Evolutionary conservation across 2,113 vertebrate genomes (phyloP), one percentile per base, ranked within the genome.

Genomic region (Malurus cyaneus): DNA sequence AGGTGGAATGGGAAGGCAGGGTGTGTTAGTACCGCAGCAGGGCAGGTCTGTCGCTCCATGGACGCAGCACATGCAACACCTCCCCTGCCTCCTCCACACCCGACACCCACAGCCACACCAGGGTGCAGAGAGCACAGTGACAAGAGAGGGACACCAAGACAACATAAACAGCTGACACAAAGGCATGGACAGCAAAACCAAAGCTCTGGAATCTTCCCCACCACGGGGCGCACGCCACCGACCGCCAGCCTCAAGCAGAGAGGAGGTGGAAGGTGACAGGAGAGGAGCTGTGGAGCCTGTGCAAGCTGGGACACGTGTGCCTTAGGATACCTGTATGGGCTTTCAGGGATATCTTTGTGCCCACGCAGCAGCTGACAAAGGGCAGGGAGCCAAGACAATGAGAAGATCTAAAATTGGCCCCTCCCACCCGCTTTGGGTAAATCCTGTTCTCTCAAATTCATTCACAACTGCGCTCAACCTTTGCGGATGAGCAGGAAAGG

Each of bases 121-220:
- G 91, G 79, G 89, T 18, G 41, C 3, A 16, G 50, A 74, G 76
- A 67, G 92, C 81, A 56, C 86, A 91, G 57, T 56, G 36, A 47
- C 80, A 62, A 78, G 57, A 93, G 92, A 82, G 56, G 67, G 71
- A 93, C 91, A 77, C 36, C 6, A 1, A 93, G 78, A 52, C 3
- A 4, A 29, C 39, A 32, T 8, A 10, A 91, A 88, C 82, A 56
- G 72, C 69, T 60, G 69, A 59, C 74, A 76, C 13, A 56, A 73
- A 54, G 73, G 92, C 34, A 53, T 0, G 5, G 61, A 80, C 61
- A n/a, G 92, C 73, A 93, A 84, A 92, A 54, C 25, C 93, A 86
- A 62, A 72, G 83, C 31, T 87, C 70, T 77, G 93, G 88, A 93
- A 96, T 89, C 78, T 86, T 72, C 71, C 81, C 70, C 61, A 29